Conservation (phyloP, 2,797 vertebrate species). For the Enteromius argenteus region DNA sequence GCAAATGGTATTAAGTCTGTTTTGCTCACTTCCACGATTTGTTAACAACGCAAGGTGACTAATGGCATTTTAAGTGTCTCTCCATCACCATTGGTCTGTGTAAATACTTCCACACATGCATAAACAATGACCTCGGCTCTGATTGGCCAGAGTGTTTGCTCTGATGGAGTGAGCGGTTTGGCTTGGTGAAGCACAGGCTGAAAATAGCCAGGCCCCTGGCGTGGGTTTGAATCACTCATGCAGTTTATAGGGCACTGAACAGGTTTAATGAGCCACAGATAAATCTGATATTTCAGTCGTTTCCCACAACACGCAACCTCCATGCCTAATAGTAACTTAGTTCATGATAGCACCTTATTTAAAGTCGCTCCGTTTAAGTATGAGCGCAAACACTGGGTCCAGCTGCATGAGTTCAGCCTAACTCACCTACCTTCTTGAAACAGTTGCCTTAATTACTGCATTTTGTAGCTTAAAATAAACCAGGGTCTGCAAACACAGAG, state of each 20-base stretch:
- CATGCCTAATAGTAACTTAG: conserved; percentile 24
- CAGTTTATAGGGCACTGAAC: conserved; percentile 48
- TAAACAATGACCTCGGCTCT: conserved; percentile 47
- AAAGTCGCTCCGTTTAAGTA: conserved; percentile 31
- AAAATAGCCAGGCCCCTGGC: conserved; percentile 49
- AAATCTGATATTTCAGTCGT: conserved; percentile 48
- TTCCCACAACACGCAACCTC: conserved; percentile 27
- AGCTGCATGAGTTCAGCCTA: background rate
- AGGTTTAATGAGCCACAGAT: conserved; percentile 53
- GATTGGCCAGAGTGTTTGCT: conserved; percentile 45
- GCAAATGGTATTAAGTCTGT: conserved; percentile 41
- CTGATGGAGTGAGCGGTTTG: conserved; percentile 44
- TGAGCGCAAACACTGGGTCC: background rate
- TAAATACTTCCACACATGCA: conserved; percentile 48
- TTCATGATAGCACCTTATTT: conserved; percentile 45
- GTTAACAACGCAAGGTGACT: conserved; percentile 45
- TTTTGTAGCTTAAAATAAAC: conserved; percentile 29
- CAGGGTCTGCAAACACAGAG: conserved; percentile 10
- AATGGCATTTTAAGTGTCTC: conserved; percentile 49
- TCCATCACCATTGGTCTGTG: conserved; percentile 41
- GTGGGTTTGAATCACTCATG: conserved; percentile 48
- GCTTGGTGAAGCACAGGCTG: conserved; percentile 38
- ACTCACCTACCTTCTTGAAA: background rate
- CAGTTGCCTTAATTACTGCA: conserved; percentile 17
- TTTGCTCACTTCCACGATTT: conserved; percentile 32